These are phyloP conservation scores for Perccottus glenii DNA, from an alignment of 2,113 vertebrate genomes.

Conservation along the genomic window DNA sequence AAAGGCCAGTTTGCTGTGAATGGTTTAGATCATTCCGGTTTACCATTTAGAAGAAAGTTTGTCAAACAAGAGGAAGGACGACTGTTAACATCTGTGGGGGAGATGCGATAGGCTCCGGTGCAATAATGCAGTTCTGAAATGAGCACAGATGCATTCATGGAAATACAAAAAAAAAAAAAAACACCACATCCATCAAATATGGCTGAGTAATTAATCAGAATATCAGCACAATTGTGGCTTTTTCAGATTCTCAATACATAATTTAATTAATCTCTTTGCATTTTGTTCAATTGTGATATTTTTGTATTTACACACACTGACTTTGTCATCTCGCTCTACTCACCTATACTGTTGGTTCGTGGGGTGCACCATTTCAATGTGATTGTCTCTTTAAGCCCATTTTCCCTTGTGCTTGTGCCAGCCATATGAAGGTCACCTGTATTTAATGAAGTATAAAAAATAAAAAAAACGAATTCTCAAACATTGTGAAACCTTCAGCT, in stretches of 20 bases:
- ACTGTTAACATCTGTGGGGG: slow-evolving; percentile 97
- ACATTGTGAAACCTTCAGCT: background rate
- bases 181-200: no score
- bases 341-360: slow-evolving; percentile 94
- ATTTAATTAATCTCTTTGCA: no score
- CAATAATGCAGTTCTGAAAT: slow-evolving; percentile 93
- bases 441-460: slow-evolving; percentile 7
- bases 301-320: background rate
- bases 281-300: no score
- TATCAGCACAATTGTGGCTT: no score
- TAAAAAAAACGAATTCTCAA: background rate
- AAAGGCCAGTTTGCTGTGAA: background rate
- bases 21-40: background rate
- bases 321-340: slow-evolving; percentile 40
- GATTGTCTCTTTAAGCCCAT: slow-evolving; percentile 91
- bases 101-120: slow-evolving; percentile 95
- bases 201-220: background rate
- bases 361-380: slow-evolving; percentile 99
- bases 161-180: background rate
- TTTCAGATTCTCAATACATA: no score
- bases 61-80: slow-evolving; percentile 98
- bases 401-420: slow-evolving; percentile 87
- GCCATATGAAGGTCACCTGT: slow-evolving; percentile 89
- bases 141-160: background rate
- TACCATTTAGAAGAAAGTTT: slow-evolving; percentile 99